Base-by-base conservation (phyloP, 2,113 vertebrate species). In the Empidonax alnorum region DNA sequence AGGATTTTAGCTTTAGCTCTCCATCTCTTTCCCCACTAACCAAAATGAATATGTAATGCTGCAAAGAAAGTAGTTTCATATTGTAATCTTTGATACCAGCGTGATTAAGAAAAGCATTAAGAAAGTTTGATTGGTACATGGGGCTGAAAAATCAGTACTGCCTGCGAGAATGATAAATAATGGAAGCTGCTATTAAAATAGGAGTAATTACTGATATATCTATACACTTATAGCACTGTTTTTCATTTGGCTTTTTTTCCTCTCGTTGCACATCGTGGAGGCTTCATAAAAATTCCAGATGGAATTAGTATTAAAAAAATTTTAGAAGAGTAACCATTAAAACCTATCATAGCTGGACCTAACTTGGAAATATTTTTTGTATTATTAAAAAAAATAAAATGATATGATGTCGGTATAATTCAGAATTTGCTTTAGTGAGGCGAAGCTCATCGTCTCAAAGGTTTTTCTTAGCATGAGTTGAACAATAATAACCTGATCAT, bases 1-100 rank as follows among this genome's bases (percentile, higher is more conserved):
- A 46, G 75, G 72, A 91, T 94, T 94, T 96, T 49, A 62, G 67
- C 50, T 95, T 84, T 77, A 94, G 84, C 71, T 91, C 66, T 93
- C 84, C 56, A 81, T 90, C 61, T 93, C 49, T 59, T 69, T 76
- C 77, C 46, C 31, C 10, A 37, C 55, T 69, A 69, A 69, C 24
- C 1, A 3, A 69, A 96, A 93, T 83, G 42, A 90, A 73, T 71
- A 62, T 73, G 13, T 77, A 95, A 67, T 93, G 59, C 46, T 42
- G 94, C 68, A 68, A 55, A 85, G 16, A 35, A 66, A 85, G 39
- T 42, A 73, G 21, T 91, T 96, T 80, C 28, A 23, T 83, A 55
- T 71, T 91, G 67, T 91, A 88, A 79, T 91, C 81, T 79, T 93
- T 76, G 67, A 81, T 93, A 68, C 19, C 49, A 69, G n/a, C 12